These are phyloP conservation scores for Salvelinus alpinus DNA, from an alignment of 2,113 vertebrate genomes.

Conservation along the genomic window DNA sequence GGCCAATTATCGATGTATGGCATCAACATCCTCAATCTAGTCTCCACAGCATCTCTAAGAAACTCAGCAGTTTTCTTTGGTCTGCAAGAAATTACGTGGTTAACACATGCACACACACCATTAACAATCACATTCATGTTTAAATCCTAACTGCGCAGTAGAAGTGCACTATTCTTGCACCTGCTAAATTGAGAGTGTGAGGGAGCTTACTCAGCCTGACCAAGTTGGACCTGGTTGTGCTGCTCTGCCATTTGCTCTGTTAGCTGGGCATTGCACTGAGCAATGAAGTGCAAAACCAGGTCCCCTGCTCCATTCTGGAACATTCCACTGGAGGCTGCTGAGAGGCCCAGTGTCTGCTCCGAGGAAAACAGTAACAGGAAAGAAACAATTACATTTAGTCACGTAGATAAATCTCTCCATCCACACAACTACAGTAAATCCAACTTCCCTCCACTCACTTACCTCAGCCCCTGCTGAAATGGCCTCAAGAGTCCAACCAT, in stretches of 20 bases:
- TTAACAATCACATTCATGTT: not conserved
- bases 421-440: not conserved
- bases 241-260: slow-evolving; percentile 79
- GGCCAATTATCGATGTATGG: slow-evolving; percentile 95
- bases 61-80: slow-evolving; percentile 84
- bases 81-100: slow-evolving; percentile 64
- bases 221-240: slow-evolving; percentile 85
- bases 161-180: not conserved
- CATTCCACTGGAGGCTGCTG: slow-evolving; percentile 72
- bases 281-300: slow-evolving; percentile 88
- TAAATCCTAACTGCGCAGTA: not conserved
- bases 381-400: not conserved
- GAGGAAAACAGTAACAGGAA: not conserved
- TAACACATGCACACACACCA: not conserved
- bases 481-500: slow-evolving; percentile 91
- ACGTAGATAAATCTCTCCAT: not conserved
- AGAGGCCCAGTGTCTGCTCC: slow-evolving; percentile 83
- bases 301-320: slow-evolving; percentile 87
- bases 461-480: slow-evolving; percentile 93
- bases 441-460: slow-evolving; percentile 10
- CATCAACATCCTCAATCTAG: slow-evolving; percentile 89
- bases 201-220: slow-evolving; percentile 84
- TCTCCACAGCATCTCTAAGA: slow-evolving; percentile 87
- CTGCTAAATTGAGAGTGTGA: not conserved
- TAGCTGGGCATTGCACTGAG: slow-evolving; percentile 84